Evolutionary conservation across 2,888 invertebrate species (phyloP).

Genomic region (Slavum lentiscoides): DNA sequence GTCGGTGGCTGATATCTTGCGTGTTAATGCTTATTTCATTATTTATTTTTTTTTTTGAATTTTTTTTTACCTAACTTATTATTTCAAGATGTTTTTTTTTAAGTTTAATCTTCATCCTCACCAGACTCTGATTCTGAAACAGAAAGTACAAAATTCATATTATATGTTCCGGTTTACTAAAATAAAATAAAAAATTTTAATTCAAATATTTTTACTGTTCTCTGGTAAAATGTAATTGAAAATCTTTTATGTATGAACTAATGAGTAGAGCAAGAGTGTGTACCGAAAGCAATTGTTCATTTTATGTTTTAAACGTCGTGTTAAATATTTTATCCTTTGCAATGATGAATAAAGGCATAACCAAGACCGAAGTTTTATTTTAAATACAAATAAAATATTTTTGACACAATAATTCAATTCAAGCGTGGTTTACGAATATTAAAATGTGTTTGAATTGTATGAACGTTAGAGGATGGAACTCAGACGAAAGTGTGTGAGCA

Average conservation of each 20-base stretch:
- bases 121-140: slow-evolving; percentile 65
- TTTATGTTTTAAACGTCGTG: not conserved
- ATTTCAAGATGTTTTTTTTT: slow-evolving; percentile 39
- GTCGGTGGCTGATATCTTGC: slow-evolving; percentile 42
- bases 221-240: no score
- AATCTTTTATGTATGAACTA: no score
- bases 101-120: slow-evolving; percentile 62
- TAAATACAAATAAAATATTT: not conserved
- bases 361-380: slow-evolving; percentile 26
- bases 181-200: no score
- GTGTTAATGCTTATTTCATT: slow-evolving; percentile 29
- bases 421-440: not conserved
- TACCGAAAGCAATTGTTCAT: slow-evolving; percentile 35
- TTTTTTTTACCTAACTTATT: slow-evolving; percentile 15
- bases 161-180: no score
- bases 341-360: slow-evolving; percentile 34
- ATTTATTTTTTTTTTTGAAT: no score
- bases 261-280: not conserved
- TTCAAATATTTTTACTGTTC: no score
- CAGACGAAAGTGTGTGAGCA: slow-evolving; percentile 19
- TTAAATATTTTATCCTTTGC: slow-evolving; percentile 46
- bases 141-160: not conserved
- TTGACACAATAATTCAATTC: no score
- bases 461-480: slow-evolving; percentile 46
- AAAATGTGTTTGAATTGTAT: not conserved